phyloP scores from a whole-genome alignment of 2,888 invertebrate species.

The Drosophila ezoana region DNA sequence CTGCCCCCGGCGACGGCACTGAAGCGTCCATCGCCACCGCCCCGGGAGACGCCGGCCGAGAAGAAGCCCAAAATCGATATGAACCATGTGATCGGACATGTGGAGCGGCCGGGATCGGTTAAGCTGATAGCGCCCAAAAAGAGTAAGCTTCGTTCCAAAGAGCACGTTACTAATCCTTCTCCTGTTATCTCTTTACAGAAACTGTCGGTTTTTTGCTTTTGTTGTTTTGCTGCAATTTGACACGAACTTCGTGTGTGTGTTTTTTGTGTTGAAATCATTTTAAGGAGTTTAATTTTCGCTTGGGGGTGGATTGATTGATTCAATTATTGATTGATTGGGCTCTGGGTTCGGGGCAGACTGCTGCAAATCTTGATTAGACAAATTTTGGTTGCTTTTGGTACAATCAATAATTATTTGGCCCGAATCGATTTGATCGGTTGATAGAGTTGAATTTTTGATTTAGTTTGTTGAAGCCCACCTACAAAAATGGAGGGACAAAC shows the following conservation, averaged over 20 bases:
- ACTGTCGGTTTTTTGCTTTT: slow-evolving; percentile 73
- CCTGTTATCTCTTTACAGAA: slow-evolving; percentile 61
- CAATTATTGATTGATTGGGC: slow-evolving; percentile 31
- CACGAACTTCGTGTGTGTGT: slow-evolving; percentile 29
- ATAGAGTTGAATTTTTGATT: slow-evolving; percentile 29
- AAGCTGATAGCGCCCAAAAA: slow-evolving; percentile 95
- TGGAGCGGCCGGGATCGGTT: slow-evolving; percentile 92
- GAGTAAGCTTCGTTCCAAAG: slow-evolving; percentile 90
- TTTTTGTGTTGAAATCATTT: slow-evolving; percentile 48
- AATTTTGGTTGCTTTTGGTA: slow-evolving; percentile 5
- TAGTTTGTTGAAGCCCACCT: slow-evolving; percentile 20
- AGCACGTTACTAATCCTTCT: slow-evolving; percentile 68
- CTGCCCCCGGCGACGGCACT: slow-evolving; percentile 65
- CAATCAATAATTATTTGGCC: neutral
- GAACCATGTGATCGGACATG: slow-evolving; percentile 83
- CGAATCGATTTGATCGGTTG: slow-evolving; percentile 12
- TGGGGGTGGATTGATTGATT: slow-evolving; percentile 41
- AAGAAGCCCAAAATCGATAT: slow-evolving; percentile 91
- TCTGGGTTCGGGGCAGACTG: slow-evolving; percentile 7
- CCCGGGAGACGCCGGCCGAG: slow-evolving; percentile 87
- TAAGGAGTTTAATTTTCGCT: slow-evolving; percentile 36
- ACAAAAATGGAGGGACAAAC: slow-evolving; percentile 3
- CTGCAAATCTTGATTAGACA: slow-evolving; percentile 3
- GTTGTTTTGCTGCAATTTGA: slow-evolving; percentile 21
- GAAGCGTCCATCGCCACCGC: slow-evolving; percentile 80